Conservation (phyloP, 2,113 vertebrate genomes). For the Ameiurus melas region DNA sequence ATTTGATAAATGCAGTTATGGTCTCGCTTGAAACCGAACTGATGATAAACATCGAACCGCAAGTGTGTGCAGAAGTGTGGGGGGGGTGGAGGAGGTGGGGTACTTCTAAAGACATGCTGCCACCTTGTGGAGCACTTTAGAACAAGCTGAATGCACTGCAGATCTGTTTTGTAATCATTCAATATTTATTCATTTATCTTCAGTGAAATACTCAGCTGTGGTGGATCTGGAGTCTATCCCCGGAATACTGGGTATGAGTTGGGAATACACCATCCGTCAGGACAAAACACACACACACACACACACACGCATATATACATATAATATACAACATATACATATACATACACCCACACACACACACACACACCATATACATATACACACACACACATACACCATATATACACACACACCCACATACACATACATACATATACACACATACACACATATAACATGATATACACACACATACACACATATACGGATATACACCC, state of each 20-base stretch:
- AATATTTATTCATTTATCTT: not conserved
- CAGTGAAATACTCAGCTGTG: not conserved
- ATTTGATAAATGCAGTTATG: slow-evolving; percentile 18
- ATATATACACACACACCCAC: too few species aligned
- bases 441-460: too few species aligned
- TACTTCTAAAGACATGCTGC: slow-evolving; percentile 45
- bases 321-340: too few species aligned
- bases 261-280: not conserved
- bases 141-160: not conserved
- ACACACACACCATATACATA: too few species aligned
- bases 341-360: too few species aligned
- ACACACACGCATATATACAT: not conserved
- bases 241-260: not conserved
- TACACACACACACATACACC: not conserved
- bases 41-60: slow-evolving; percentile 11
- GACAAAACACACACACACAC: not conserved
- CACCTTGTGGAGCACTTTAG: slow-evolving; percentile 44
- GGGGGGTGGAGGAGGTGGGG: not conserved
- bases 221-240: not conserved
- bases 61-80: not conserved
- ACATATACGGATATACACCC: rapidly evolving
- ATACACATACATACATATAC: too few species aligned
- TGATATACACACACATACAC: too few species aligned
- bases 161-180: not conserved
- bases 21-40: slow-evolving; percentile 17